Percentiles rank a stretch among this genome's conserved stretches.
Conservation (phyloP, 2,888 invertebrate genomes). For the Scaptomyza cyrtandrae region DNA sequence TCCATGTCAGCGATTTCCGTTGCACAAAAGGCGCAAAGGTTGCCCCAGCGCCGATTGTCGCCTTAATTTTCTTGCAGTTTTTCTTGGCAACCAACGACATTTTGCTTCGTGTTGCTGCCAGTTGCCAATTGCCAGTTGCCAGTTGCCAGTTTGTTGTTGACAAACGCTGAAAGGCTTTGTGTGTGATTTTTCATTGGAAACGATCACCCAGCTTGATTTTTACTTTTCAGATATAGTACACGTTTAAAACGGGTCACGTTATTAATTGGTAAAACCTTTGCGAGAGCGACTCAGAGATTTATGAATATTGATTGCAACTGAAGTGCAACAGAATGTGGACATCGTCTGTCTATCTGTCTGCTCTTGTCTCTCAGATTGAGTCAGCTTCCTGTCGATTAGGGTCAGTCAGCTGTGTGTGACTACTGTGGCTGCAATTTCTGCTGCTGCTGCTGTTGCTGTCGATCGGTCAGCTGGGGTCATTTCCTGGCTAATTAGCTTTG, state of each 20-base stretch:
- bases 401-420: slow-evolving; percentile 70
- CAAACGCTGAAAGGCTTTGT: slow-evolving; percentile 79
- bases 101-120: slow-evolving; percentile 69
- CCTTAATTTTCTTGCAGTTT: slow-evolving; percentile 79
- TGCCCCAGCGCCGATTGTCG: slow-evolving; percentile 71
- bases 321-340: slow-evolving; percentile 65
- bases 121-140: slow-evolving; percentile 39
- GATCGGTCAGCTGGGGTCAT: slow-evolving; percentile 81
- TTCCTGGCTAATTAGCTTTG: slow-evolving; percentile 82
- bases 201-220: slow-evolving; percentile 80
- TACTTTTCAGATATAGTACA: not conserved
- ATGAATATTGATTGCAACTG: slow-evolving; percentile 79
- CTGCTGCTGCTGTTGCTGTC: slow-evolving; percentile 12
- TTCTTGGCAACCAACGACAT: slow-evolving; percentile 56
- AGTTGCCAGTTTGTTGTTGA: slow-evolving; percentile 48
- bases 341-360: slow-evolving; percentile 27
- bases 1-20: slow-evolving; percentile 83
- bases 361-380: slow-evolving; percentile 66
- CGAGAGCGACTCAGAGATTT: slow-evolving; percentile 55
- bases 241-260: slow-evolving; percentile 75
- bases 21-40: slow-evolving; percentile 79
- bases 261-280: slow-evolving; percentile 77
- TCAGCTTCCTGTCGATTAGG: slow-evolving; percentile 80
- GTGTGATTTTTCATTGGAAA: slow-evolving; percentile 76
- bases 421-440: slow-evolving; percentile 47